These are phyloP conservation scores for Plemyria rubiginata DNA, from an alignment of 2,888 invertebrate genomes.

Conservation along the genomic window DNA sequence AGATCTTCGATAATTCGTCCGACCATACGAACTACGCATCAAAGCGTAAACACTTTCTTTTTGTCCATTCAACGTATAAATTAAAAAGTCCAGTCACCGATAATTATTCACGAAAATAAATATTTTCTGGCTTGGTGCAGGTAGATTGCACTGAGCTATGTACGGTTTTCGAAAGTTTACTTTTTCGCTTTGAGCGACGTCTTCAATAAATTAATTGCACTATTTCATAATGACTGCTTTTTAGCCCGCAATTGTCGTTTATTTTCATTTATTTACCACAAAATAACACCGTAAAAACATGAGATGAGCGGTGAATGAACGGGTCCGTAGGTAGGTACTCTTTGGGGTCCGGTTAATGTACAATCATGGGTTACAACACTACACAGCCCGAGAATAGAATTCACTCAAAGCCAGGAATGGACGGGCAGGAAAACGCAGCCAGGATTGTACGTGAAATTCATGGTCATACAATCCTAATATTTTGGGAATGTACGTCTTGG, in stretches of 20 bases:
- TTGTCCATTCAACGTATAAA: constrained; percentile 65
- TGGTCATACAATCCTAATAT: too few relatives aligned
- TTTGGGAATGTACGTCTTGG: too few relatives aligned
- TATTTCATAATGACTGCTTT: constrained; percentile 65
- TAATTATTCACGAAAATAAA: constrained; percentile 74
- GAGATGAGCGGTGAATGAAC: constrained; percentile 85
- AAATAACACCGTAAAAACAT: constrained; percentile 83
- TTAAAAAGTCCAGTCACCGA: constrained; percentile 65
- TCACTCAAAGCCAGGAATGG: too few relatives aligned
- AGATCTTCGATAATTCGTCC: constrained; percentile 59
- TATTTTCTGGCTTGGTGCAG: constrained; percentile 74
- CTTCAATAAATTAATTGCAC: constrained; percentile 71
- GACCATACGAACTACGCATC: constrained; percentile 65
- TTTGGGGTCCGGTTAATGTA: too few relatives aligned
- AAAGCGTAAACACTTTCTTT: constrained; percentile 62
- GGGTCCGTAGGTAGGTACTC: too few relatives aligned
- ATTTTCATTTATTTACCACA: constrained; percentile 79
- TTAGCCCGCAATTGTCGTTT: constrained; percentile 71
- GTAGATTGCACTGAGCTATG: constrained; percentile 80
- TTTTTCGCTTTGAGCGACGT: constrained; percentile 57
- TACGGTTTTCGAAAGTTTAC: constrained; percentile 61
- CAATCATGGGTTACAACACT: too few relatives aligned
- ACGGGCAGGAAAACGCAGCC: too few relatives aligned
- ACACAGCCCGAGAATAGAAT: too few relatives aligned
- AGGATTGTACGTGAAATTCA: too few relatives aligned